Evolutionary conservation across 2,113 vertebrate genomes (phyloP), one percentile per base, ranked within the genome.

Genomic region (Clupea harengus): DNA sequence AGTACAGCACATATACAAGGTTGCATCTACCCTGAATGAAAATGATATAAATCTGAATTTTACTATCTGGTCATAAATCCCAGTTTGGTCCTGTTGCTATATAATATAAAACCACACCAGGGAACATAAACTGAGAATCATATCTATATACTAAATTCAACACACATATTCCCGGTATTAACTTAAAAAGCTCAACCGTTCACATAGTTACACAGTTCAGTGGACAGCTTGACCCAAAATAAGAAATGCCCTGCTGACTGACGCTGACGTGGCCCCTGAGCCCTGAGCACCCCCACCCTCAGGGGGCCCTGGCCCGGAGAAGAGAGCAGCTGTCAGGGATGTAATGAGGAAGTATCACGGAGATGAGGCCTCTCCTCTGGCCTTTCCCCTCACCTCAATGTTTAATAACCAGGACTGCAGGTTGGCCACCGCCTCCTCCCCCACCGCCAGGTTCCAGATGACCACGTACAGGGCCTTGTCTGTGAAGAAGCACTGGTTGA

Each of bases 401-500:
- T 97, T 99, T 86, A 99, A 95, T 88, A 99, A 92, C 98, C 98
- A 99, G 89, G 96, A 97, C 93, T 98, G 98, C 86, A 99, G 96
- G 93, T 92, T 97, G 87, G 96, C 95, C 83, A 99, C 97, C 0
- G 98, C 98, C 88, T 99, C 98, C 92, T 99, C 97, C 22, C 98
- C 98, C 87, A 99, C 93, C 0, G 97, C 97, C 92, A 99, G 95
- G 95, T 99, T 99, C 98, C 98, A 99, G 87, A 98, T 96, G 83
- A 99, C 97, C 91, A 99, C 88, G 28, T 99, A 99, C 86, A 99
- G 92, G 81, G 98, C 97, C 91, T 97, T 98, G 93, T 99, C 98
- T 0, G 98, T 99, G 95, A 99, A 99, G 95, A 99, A 99, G 92
- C 98, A 99, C 95, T 99, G 98, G 93, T 99, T 99, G 86, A 99